Evolutionary conservation across 1,140 invertebrate genomes (phyloP).

Genomic region (Chironomus tepperi): DNA sequence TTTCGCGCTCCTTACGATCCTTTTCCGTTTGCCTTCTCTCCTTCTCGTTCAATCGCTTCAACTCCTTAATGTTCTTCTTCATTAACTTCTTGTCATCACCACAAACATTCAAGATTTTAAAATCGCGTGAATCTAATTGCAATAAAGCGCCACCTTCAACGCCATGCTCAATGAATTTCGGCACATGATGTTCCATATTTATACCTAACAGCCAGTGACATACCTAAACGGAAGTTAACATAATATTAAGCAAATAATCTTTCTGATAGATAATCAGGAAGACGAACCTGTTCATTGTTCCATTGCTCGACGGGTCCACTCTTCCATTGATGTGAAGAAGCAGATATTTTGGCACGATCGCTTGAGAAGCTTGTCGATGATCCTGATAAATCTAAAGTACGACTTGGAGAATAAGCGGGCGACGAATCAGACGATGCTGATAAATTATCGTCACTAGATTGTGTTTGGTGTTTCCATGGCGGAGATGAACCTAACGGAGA

Average conservation of each 20-base stretch:
- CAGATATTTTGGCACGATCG: slow-evolving; percentile 30
- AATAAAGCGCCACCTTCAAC: slow-evolving; percentile 76
- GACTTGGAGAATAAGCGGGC: slow-evolving; percentile 41
- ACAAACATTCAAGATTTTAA: slow-evolving; percentile 74
- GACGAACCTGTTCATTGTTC: slow-evolving; percentile 73
- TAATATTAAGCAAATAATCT: slow-evolving; percentile 25
- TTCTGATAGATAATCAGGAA: slow-evolving; percentile 17
- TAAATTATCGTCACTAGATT: slow-evolving; percentile 30
- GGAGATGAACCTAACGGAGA: slow-evolving; percentile 46
- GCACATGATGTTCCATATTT: slow-evolving; percentile 73
- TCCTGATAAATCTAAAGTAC: slow-evolving; percentile 42
- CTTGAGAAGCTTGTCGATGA: slow-evolving; percentile 46
- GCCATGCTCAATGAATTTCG: slow-evolving; percentile 72
- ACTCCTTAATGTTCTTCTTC: slow-evolving; percentile 83
- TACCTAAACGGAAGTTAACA: slow-evolving; percentile 48
- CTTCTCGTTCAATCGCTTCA: slow-evolving; percentile 68
- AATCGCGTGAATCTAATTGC: slow-evolving; percentile 73
- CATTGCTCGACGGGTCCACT: slow-evolving; percentile 67
- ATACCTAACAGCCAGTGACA: slow-evolving; percentile 78
- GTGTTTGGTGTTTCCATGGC: slow-evolving; percentile 44
- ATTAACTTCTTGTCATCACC: slow-evolving; percentile 72
- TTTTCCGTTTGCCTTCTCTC: slow-evolving; percentile 63
- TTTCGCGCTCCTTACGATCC: slow-evolving; percentile 68
- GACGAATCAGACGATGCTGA: slow-evolving; percentile 47
- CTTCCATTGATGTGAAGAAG: slow-evolving; percentile 54